These are phyloP conservation scores for Phyllotreta striolata DNA, from an alignment of 2,888 invertebrate genomes.

Conservation along the genomic window DNA sequence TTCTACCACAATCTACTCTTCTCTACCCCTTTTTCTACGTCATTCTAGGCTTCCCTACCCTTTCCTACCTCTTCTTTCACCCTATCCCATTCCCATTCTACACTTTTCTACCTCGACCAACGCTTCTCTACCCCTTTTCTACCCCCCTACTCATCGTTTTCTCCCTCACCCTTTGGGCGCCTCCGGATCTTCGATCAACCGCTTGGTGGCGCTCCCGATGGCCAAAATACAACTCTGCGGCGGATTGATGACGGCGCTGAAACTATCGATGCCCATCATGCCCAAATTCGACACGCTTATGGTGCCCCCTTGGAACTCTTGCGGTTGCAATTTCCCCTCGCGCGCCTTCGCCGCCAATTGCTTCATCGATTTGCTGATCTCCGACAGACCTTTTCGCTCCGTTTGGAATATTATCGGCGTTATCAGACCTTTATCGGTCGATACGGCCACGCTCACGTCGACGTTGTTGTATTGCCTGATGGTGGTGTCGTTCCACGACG, in stretches of 20 bases:
- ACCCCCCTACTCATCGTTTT: no score
- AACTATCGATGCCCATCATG: slow-evolving; percentile 90
- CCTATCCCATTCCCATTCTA: no score
- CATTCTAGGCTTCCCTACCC: no score
- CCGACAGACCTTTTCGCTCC: slow-evolving; percentile 86
- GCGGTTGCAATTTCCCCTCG: slow-evolving; percentile 87
- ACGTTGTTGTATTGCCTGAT: slow-evolving; percentile 94
- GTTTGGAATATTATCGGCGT: slow-evolving; percentile 96
- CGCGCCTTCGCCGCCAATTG: slow-evolving; percentile 85
- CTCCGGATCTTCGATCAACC: slow-evolving; percentile 74
- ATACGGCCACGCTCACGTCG: slow-evolving; percentile 97
- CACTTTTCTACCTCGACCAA: no score
- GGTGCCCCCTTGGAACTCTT: slow-evolving; percentile 97
- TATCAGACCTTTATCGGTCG: slow-evolving; percentile 92
- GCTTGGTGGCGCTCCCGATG: slow-evolving; percentile 81
- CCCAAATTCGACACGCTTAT: slow-evolving; percentile 95
- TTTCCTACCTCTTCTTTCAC: no score
- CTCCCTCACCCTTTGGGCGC: slow-evolving; percentile 78
- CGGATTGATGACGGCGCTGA: slow-evolving; percentile 95
- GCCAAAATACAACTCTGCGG: slow-evolving; percentile 95
- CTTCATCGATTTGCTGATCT: slow-evolving; percentile 83
- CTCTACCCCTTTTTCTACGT: no score
- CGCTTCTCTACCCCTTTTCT: no score
- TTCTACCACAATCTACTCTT: no score
- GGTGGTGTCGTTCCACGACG: slow-evolving; percentile 92